Conservation (phyloP, 35 echinoderm and acorn worm genomes). For the Hemicentrotus pulcherrimus region DNA sequence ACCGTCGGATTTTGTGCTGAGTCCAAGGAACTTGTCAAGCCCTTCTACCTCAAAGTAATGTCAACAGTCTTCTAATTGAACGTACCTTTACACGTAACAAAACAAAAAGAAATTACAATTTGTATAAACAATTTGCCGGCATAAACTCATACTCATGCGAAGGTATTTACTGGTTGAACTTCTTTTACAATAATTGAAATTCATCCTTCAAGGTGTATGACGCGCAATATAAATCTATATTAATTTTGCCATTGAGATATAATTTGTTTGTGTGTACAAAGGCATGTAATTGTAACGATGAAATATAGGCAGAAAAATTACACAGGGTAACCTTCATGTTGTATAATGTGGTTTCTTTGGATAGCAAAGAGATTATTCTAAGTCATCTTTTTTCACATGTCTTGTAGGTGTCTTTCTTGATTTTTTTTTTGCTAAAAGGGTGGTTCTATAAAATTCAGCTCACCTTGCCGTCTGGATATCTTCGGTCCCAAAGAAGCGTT, state of each 20-base stretch:
- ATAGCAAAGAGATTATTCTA: too few relatives aligned
- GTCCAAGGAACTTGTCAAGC: conserved; percentile 62
- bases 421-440: conserved; percentile 59
- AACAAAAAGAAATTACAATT: neutral
- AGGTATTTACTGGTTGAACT: too few relatives aligned
- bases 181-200: too few relatives aligned
- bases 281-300: neutral
- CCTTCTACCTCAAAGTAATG: conserved; percentile 73
- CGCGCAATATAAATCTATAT: neutral
- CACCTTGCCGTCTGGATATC: conserved; percentile 53
- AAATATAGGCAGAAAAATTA: neutral
- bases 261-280: neutral
- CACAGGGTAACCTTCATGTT: neutral
- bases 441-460: conserved; percentile 17
- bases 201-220: too few relatives aligned
- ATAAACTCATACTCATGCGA: neutral
- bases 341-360: neutral
- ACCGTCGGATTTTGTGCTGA: neutral
- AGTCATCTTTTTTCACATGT: too few relatives aligned
- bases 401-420: neutral
- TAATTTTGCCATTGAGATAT: neutral
- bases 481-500: conserved; percentile 70
- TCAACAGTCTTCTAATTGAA: conserved; percentile 74
- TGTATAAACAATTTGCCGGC: too few relatives aligned
- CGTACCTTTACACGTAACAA: conserved; percentile 39